Evolutionary conservation across 2,888 invertebrate genomes (phyloP).

Genomic region (Chorisops tibialis): DNA sequence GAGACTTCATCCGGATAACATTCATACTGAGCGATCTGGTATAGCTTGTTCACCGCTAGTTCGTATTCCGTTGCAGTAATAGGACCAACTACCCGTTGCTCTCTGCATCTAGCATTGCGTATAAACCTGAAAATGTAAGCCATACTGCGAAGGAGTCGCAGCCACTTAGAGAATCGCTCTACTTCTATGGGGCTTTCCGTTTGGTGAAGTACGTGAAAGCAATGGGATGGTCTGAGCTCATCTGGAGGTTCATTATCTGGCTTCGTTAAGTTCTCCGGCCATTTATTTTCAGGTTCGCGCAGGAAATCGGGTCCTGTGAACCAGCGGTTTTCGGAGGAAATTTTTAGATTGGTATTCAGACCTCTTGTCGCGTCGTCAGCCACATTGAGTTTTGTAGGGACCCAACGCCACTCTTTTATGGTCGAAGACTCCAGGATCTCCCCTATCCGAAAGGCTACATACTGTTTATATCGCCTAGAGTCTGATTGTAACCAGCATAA

Average conservation of each 20-base stretch:
- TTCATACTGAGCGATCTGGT: too few relatives aligned
- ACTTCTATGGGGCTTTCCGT: too few relatives aligned
- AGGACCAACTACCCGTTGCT: too few relatives aligned
- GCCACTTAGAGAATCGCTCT: neutral
- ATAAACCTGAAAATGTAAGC: neutral
- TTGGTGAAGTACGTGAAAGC: neutral
- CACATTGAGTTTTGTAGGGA: slow-evolving; percentile 25
- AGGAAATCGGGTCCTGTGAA: slow-evolving; percentile 22
- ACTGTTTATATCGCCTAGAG: too few relatives aligned
- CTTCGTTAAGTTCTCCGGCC: neutral
- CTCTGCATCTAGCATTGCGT: too few relatives aligned
- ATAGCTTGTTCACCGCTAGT: too few relatives aligned
- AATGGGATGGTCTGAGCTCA: neutral
- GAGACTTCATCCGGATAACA: too few relatives aligned
- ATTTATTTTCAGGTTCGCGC: neutral
- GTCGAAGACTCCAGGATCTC: slow-evolving; percentile 25
- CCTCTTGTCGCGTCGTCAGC: slow-evolving; percentile 30
- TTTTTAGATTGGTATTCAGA: neutral
- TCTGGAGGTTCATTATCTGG: neutral
- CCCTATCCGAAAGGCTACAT: too few relatives aligned
- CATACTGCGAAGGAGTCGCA: neutral
- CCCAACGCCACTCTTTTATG: slow-evolving; percentile 27
- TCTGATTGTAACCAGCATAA: too few relatives aligned
- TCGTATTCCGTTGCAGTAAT: too few relatives aligned
- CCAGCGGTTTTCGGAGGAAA: slow-evolving; percentile 5